These are phyloP conservation scores for Papilio xuthus DNA, from an alignment of 1,140 invertebrate species.

Conservation along the genomic window DNA sequence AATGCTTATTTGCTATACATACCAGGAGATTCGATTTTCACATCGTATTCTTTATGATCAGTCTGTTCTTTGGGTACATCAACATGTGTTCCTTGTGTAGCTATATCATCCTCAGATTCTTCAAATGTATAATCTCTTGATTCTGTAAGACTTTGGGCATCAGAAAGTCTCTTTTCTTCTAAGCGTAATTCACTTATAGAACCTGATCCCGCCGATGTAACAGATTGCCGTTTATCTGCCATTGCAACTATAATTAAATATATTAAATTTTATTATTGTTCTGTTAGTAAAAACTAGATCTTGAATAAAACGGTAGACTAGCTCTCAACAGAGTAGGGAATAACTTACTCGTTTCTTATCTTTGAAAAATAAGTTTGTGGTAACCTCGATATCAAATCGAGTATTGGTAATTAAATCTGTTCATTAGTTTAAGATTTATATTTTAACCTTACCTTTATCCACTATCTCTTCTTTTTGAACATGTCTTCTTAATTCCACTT, in stretches of 20 bases:
- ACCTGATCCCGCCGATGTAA: slow-evolving; percentile 73
- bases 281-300: not conserved
- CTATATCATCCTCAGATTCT: slow-evolving; percentile 80
- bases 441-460: slow-evolving; percentile 46
- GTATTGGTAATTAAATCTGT: not conserved
- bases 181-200: slow-evolving; percentile 70
- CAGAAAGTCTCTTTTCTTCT: slow-evolving; percentile 76
- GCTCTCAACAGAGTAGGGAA: not conserved
- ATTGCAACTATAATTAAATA: slow-evolving; percentile 47
- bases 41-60: slow-evolving; percentile 59
- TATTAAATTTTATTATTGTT: not conserved
- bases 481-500: slow-evolving; percentile 50
- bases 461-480: slow-evolving; percentile 53
- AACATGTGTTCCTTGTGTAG: slow-evolving; percentile 69
- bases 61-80: slow-evolving; percentile 63
- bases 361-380: not conserved
- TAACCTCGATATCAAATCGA: not conserved
- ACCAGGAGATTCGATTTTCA: slow-evolving; percentile 55
- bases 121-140: slow-evolving; percentile 81
- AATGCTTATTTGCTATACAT: slow-evolving; percentile 22
- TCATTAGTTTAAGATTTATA: not conserved
- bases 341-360: too few relatives aligned
- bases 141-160: slow-evolving; percentile 78
- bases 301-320: not conserved
- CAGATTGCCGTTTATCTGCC: slow-evolving; percentile 70